These are phyloP conservation scores for Agonopterix alstromeriana DNA, from an alignment of 2,888 invertebrate genomes.

Conservation along the genomic window DNA sequence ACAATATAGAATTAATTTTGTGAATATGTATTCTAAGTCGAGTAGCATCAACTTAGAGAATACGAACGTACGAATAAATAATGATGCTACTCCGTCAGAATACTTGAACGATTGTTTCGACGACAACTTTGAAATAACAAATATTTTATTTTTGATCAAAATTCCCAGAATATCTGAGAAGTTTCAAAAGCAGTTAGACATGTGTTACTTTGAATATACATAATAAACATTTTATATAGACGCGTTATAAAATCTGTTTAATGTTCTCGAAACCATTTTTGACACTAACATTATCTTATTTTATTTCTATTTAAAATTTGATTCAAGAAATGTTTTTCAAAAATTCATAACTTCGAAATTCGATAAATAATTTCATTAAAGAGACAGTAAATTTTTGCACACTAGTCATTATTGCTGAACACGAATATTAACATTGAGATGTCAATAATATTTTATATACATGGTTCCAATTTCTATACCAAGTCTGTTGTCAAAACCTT, in stretches of 20 bases:
- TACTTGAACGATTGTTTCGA: not conserved
- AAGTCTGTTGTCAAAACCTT: no score
- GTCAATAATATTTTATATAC: not conserved
- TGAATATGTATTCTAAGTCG: conserved; percentile 3
- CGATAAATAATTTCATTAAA: not conserved
- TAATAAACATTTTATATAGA: no score
- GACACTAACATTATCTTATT: not conserved
- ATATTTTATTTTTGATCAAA: not conserved
- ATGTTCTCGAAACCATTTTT: not conserved
- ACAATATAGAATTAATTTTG: not conserved
- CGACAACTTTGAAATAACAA: not conserved
- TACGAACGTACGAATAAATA: conserved; percentile 1
- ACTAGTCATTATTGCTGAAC: not conserved
- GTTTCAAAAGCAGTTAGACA: no score
- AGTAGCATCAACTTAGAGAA: not conserved
- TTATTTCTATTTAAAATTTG: not conserved
- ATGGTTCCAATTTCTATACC: no score
- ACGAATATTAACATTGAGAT: not conserved
- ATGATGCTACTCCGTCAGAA: not conserved
- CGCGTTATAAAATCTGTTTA: not conserved
- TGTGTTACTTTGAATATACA: no score
- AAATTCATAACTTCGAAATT: not conserved
- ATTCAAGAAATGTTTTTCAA: not conserved
- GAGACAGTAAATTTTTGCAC: not conserved
- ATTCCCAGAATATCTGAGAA: not conserved